phyloP scores from a whole-genome alignment of 2,888 invertebrate species.

The Drosophila greeni region DNA sequence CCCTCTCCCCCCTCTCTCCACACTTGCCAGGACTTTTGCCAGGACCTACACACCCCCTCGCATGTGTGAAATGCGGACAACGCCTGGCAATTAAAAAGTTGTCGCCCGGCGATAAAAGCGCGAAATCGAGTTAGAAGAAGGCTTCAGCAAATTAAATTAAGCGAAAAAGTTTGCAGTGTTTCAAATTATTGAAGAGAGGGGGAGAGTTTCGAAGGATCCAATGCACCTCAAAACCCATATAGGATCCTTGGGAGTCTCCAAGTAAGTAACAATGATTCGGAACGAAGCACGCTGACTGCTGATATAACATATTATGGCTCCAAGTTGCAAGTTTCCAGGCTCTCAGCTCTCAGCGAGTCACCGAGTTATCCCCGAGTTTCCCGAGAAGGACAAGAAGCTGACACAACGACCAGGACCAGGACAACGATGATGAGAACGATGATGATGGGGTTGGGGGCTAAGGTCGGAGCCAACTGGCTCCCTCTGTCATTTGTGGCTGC shows the following conservation, averaged over 20 bases:
- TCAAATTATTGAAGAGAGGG: conserved; percentile 1
- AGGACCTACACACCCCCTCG: conserved; percentile 7
- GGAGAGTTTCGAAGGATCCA: background rate
- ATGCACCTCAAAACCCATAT: background rate
- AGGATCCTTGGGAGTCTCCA: background rate
- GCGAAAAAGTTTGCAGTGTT: conserved; percentile 48
- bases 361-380: conserved; percentile 15
- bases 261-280: background rate
- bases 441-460: conserved; percentile 5
- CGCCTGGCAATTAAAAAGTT: conserved; percentile 67
- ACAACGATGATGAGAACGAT: conserved; percentile 20
- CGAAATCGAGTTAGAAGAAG: conserved; percentile 61
- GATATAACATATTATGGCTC: conserved; percentile 14
- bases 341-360: background rate
- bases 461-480: conserved; percentile 2
- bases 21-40: background rate
- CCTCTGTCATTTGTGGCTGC: conserved; percentile 62
- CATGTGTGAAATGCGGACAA: conserved; percentile 31
- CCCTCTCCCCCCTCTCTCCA: no score
- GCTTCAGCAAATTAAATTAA: conserved; percentile 62
- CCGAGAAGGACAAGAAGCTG: conserved; percentile 34
- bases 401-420: conserved; percentile 28
- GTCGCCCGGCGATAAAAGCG: conserved; percentile 49
- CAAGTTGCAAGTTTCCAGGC: conserved; percentile 7
- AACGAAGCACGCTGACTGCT: background rate